Conservation (phyloP, 1,140 invertebrate genomes). For the Paralvinella palmiformis region DNA sequence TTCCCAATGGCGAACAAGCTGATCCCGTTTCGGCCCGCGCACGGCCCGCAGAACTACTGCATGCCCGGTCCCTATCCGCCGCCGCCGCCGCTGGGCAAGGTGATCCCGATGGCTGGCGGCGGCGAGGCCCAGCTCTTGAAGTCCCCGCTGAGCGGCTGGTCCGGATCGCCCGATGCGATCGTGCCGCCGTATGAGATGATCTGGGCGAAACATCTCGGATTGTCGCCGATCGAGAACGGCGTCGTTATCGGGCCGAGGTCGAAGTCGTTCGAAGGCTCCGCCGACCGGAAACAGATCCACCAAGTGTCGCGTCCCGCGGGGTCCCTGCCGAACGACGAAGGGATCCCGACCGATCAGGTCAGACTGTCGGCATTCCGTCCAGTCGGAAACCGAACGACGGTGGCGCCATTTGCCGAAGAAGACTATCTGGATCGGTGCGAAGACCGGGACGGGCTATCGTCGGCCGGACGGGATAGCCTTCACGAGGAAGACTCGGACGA, state of each 20-base stretch:
- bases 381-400: neutral
- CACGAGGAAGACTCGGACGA: too few species aligned
- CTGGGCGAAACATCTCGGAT: slow-evolving; percentile 22
- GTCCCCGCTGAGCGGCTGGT: neutral
- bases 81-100: neutral
- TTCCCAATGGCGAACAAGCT: slow-evolving; percentile 5
- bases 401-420: neutral
- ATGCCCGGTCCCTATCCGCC: neutral
- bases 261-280: too few species aligned
- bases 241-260: too few species aligned
- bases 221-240: slow-evolving; percentile 3
- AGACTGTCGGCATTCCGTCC: neutral
- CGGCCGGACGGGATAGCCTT: too few species aligned
- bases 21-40: neutral
- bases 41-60: too few species aligned
- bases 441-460: too few species aligned
- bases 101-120: neutral
- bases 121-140: slow-evolving; percentile 8
- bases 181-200: slow-evolving; percentile 20
- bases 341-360: neutral
- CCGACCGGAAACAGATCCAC: neutral
- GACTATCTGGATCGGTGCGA: too few species aligned
- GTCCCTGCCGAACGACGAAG: neutral
- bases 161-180: neutral
- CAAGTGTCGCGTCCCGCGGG: neutral